phyloP scores from a whole-genome alignment of 2,888 invertebrate genomes.

The Caradrina clavipalpis region DNA sequence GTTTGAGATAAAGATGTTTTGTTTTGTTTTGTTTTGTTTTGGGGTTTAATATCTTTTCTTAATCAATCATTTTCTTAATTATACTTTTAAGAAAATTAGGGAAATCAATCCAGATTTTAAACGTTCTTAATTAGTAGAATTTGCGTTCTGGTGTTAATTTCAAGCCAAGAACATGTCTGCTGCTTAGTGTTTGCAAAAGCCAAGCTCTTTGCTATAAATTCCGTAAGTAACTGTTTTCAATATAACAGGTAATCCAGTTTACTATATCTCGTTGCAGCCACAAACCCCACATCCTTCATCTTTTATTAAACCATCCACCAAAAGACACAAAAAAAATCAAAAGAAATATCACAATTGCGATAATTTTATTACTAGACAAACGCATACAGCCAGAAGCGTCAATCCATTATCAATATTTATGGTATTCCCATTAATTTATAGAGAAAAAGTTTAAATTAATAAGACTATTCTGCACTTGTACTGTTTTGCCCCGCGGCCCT shows the following conservation, averaged over 20 bases:
- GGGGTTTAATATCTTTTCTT: background rate
- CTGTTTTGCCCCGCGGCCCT: constrained; percentile 58
- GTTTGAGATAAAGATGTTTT: constrained; percentile 12
- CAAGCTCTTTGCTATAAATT: no score
- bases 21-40: no score
- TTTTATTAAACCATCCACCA: background rate
- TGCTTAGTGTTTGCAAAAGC: no score
- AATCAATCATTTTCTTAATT: no score
- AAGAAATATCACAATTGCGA: constrained; percentile 22
- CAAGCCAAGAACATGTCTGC: no score
- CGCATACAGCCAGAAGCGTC: constrained; percentile 48
- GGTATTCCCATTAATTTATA: constrained; percentile 55
- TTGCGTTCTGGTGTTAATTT: no score
- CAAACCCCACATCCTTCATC: background rate
- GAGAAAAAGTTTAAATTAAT: constrained; percentile 55
- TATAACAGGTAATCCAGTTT: background rate
- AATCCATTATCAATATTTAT: constrained; percentile 65
- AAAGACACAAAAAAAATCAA: constrained; percentile 8
- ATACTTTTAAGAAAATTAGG: no score
- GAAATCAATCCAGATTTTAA: no score
- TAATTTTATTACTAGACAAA: constrained; percentile 55
- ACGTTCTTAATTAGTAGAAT: no score
- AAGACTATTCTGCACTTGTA: constrained; percentile 56
- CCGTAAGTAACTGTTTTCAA: no score
- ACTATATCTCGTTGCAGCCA: background rate